phyloP scores from a whole-genome alignment of 2,113 vertebrate genomes.

The Dicentrarchus labrax region DNA sequence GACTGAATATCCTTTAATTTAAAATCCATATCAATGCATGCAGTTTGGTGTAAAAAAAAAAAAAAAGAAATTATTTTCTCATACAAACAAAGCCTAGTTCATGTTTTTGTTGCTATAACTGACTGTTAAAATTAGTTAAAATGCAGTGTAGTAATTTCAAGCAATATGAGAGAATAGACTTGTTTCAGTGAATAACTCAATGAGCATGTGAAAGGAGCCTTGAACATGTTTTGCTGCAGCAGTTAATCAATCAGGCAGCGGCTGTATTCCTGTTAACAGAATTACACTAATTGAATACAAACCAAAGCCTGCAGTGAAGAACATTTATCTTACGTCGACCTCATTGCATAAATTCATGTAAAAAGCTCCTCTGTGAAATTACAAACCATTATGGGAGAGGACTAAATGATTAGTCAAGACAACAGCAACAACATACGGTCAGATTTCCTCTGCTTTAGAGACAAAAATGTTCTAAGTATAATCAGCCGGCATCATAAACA shows the following conservation, averaged over 20 bases:
- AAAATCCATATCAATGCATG: neutral
- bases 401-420: neutral
- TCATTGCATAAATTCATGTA: neutral
- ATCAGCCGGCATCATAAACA: conserved; percentile 45
- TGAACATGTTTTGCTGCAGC: conserved; percentile 49
- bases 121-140: neutral
- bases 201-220: conserved; percentile 24
- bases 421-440: neutral
- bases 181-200: conserved; percentile 17
- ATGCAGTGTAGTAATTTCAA: conserved; percentile 7
- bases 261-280: conserved; percentile 57
- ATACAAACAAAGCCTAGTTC: neutral
- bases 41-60: neutral
- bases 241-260: conserved; percentile 55
- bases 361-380: neutral
- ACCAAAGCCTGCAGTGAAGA: conserved; percentile 36
- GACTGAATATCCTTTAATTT: neutral
- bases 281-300: conserved; percentile 68
- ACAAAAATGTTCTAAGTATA: neutral
- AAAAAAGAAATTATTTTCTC: neutral
- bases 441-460: conserved; percentile 13
- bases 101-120: neutral
- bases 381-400: neutral
- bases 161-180: neutral
- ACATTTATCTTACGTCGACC: conserved; percentile 35